These are phyloP conservation scores for Acanthaster planci DNA, from an alignment of 35 echinoderm and acorn worm genomes.

Conservation along the genomic window DNA sequence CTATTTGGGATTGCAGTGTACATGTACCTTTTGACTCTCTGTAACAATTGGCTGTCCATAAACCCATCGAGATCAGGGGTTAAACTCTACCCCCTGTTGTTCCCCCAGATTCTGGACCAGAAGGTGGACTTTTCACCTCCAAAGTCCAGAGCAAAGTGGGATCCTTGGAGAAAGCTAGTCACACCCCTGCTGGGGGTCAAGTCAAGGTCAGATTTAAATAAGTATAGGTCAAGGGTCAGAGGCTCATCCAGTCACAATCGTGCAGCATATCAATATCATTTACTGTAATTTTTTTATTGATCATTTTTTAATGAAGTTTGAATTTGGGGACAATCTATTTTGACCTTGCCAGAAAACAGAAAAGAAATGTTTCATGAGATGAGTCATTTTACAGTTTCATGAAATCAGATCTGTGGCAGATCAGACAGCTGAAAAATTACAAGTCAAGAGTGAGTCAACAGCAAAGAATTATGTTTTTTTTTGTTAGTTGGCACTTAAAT, in stretches of 20 bases:
- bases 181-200: conserved; percentile 81
- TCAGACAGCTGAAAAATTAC: no score
- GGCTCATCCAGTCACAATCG: background rate
- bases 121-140: conserved; percentile 62
- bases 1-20: background rate
- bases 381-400: no score
- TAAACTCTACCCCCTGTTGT: background rate
- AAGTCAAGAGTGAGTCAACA: no score
- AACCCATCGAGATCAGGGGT: background rate
- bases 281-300: no score
- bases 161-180: conserved; percentile 64
- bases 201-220: conserved; percentile 64
- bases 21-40: background rate
- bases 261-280: no score
- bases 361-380: no score
- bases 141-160: conserved; percentile 73
- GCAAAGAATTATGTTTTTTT: no score
- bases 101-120: conserved; percentile 50
- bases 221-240: background rate
- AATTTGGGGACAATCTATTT: no score
- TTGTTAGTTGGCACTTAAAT: no score
- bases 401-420: no score
- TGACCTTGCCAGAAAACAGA: no score
- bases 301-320: no score
- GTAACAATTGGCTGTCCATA: background rate